Percentiles rank a stretch among this genome's conserved stretches.
These are phyloP conservation scores for Zaprionus africanus DNA, from an alignment of 1,140 invertebrate genomes.

Conservation along the genomic window DNA sequence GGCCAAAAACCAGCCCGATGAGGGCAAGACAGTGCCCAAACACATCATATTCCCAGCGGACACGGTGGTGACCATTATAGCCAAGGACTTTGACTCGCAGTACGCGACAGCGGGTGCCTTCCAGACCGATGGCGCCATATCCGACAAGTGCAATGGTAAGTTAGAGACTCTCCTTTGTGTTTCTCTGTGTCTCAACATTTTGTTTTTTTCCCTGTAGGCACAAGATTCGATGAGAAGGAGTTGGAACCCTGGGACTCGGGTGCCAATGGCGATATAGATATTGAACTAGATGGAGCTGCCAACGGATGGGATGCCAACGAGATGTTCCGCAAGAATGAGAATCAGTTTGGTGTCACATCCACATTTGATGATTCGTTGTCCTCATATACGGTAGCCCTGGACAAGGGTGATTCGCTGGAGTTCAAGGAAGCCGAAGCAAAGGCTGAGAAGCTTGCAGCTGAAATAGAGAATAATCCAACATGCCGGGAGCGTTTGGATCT, in stretches of 20 bases:
- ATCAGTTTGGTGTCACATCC: slow-evolving; percentile 94
- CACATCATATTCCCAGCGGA: slow-evolving; percentile 93
- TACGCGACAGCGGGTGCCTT: slow-evolving; percentile 94
- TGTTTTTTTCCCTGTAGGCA: slow-evolving; percentile 62
- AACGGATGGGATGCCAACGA: slow-evolving; percentile 98
- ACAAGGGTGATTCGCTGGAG: slow-evolving; percentile 93
- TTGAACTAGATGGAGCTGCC: slow-evolving; percentile 88
- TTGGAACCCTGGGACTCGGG: slow-evolving; percentile 94
- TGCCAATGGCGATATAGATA: slow-evolving; percentile 87
- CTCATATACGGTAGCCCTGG: slow-evolving; percentile 94
- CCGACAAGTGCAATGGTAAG: slow-evolving; percentile 87
- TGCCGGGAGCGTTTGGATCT: slow-evolving; percentile 92
- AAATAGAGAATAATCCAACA: slow-evolving; percentile 93
- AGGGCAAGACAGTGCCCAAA: slow-evolving; percentile 87
- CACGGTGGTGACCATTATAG: slow-evolving; percentile 92
- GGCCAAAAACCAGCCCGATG: slow-evolving; percentile 85
- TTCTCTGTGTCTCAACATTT: neutral
- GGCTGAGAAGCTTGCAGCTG: slow-evolving; percentile 93
- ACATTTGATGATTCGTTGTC: slow-evolving; percentile 93
- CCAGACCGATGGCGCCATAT: slow-evolving; percentile 92
- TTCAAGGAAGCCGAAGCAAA: slow-evolving; percentile 93
- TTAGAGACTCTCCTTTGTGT: neutral
- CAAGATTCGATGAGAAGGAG: slow-evolving; percentile 89
- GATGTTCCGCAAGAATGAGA: slow-evolving; percentile 97
- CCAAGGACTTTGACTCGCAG: slow-evolving; percentile 93